A percentile compares a stretch with the other conserved stretches of the same genome.
Evolutionary conservation across 92 coral and sea anemone species (phyloP).

Genomic region (Montipora capitata): DNA sequence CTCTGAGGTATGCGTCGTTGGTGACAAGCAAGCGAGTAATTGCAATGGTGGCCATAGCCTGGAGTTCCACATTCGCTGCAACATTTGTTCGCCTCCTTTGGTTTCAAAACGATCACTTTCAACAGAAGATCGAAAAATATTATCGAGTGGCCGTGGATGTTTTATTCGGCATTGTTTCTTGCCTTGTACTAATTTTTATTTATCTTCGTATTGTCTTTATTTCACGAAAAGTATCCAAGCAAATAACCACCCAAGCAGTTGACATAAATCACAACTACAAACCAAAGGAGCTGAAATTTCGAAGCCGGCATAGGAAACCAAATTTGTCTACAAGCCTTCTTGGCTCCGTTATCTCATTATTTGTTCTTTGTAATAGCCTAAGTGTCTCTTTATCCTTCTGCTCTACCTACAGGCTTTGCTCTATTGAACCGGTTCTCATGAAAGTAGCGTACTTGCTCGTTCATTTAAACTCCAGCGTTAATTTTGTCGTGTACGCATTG

Average conservation of each 20-base stretch:
- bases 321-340: constrained; percentile 69
- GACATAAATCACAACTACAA: constrained; percentile 21
- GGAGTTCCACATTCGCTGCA: constrained; percentile 74
- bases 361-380: constrained; percentile 71
- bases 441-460: constrained; percentile 65
- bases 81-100: constrained; percentile 49
- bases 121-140: constrained; percentile 3
- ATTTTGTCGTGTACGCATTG: constrained; percentile 84
- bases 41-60: constrained; percentile 59
- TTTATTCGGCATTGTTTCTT: constrained; percentile 52
- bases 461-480: constrained; percentile 79
- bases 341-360: constrained; percentile 78
- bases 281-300: not conserved
- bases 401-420: constrained; percentile 54
- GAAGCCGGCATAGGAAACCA: not conserved
- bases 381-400: constrained; percentile 72
- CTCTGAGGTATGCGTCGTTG: constrained; percentile 74
- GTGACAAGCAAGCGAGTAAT: constrained; percentile 73
- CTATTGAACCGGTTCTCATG: constrained; percentile 29
- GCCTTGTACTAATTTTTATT: constrained; percentile 48
- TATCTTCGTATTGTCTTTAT: constrained; percentile 56
- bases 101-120: constrained; percentile 9
- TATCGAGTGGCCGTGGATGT: constrained; percentile 32
- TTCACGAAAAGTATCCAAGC: constrained; percentile 46
- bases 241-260: constrained; percentile 17